Percentiles rank a stretch among this genome's conserved stretches.
Conservation (phyloP, 2,113 vertebrate genomes). For the Polyodon spathula region DNA sequence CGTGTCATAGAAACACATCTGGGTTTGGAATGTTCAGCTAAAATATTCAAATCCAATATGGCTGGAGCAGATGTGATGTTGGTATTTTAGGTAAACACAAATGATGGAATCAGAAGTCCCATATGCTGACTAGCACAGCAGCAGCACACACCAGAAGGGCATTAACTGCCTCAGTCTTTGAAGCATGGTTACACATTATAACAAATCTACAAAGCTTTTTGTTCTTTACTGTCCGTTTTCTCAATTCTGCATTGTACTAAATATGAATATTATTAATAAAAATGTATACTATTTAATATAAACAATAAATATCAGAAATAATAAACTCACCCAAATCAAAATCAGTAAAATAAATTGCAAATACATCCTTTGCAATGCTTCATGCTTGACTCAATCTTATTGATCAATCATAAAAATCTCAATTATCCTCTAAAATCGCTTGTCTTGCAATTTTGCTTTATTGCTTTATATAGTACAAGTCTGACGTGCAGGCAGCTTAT, state of each 20-base stretch:
- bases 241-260: background rate
- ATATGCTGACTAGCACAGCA: conserved; percentile 36
- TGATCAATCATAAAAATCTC: too few species aligned
- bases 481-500: background rate
- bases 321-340: too few species aligned
- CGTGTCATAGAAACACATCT: conserved; percentile 51
- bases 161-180: background rate
- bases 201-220: background rate
- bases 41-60: conserved; percentile 49
- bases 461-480: too few species aligned
- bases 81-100: conserved; percentile 29
- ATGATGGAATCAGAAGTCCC: conserved; percentile 35
- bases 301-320: too few species aligned
- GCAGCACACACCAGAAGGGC: conserved; percentile 24
- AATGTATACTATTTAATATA: too few species aligned
- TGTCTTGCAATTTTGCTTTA: too few species aligned
- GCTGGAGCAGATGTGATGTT: conserved; percentile 49
- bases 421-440: too few species aligned
- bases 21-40: conserved; percentile 46
- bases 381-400: too few species aligned
- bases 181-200: conserved; percentile 2
- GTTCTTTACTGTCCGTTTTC: conserved; percentile 4
- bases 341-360: too few species aligned
- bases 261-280: too few species aligned
- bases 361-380: too few species aligned